Evolutionary conservation across 2,888 invertebrate genomes (phyloP).

Genomic region (Venustoraphidia nigricollis): DNA sequence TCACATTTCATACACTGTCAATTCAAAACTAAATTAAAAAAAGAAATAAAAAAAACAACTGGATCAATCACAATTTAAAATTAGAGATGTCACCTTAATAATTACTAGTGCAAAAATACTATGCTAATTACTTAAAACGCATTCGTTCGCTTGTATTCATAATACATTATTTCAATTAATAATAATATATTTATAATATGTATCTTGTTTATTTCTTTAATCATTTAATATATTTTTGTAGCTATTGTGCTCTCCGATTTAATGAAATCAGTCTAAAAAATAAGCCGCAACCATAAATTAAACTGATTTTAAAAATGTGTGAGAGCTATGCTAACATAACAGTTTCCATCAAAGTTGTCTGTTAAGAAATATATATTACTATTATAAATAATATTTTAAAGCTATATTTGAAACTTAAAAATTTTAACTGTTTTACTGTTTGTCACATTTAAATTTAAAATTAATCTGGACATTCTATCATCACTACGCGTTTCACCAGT

Average conservation of each 20-base stretch:
- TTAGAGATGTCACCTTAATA: conserved; percentile 20
- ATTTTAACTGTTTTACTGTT: background rate
- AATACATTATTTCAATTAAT: conserved; percentile 6
- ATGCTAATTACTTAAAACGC: conserved; percentile 20
- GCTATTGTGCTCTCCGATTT: background rate
- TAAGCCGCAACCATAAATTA: no score
- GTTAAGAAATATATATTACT: no score
- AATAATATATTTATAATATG: conserved; percentile 3
- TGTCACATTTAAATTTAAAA: background rate
- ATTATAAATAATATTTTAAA: no score
- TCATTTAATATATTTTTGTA: background rate
- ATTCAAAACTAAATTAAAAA: no score
- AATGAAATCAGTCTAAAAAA: background rate
- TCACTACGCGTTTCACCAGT: no score
- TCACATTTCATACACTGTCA: no score
- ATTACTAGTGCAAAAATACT: conserved; percentile 32
- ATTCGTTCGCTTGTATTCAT: conserved; percentile 17
- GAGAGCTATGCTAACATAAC: no score
- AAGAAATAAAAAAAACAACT: conserved; percentile 10
- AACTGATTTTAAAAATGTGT: no score
- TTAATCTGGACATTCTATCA: no score
- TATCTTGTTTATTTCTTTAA: background rate
- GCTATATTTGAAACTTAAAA: background rate
- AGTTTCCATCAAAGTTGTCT: no score
- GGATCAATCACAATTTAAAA: conserved; percentile 24